Evolutionary conservation across 1,140 invertebrate species (phyloP).

Genomic region (Pachypsylla venusta): DNA sequence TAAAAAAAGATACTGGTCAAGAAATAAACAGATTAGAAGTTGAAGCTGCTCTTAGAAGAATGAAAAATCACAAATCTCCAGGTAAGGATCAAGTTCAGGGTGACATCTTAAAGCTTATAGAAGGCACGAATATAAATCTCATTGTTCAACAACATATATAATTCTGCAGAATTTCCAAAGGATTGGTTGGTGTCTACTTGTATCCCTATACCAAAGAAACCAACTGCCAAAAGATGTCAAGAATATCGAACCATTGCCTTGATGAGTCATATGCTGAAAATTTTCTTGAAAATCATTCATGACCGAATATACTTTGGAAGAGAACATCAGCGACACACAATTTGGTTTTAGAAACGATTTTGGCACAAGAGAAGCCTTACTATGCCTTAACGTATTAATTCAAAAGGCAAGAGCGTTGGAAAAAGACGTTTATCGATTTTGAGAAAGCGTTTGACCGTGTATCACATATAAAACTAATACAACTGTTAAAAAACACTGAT

Average conservation of each 20-base stretch:
- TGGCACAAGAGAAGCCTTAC: neutral
- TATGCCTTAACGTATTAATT: neutral
- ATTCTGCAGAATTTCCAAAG: neutral
- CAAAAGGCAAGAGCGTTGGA: neutral
- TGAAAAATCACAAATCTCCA: neutral
- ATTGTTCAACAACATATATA: neutral
- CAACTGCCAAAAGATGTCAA: conserved; percentile 15
- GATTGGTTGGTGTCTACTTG: neutral
- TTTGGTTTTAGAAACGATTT: neutral
- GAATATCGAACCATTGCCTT: conserved; percentile 21
- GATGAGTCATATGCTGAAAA: conserved; percentile 21
- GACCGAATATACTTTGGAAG: conserved; percentile 13
- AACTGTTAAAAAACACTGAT: neutral
- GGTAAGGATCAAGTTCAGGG: neutral
- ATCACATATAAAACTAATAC: conserved; percentile 1
- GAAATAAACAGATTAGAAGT: no score
- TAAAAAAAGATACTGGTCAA: no score
- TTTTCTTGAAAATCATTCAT: conserved; percentile 24
- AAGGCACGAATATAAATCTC: neutral
- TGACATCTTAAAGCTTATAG: neutral
- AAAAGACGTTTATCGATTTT: conserved; percentile 7
- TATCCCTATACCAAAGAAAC: neutral
- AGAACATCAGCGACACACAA: neutral
- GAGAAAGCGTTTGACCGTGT: conserved; percentile 13
- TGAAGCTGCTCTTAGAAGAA: no score